phyloP scores from a whole-genome alignment of 2,113 vertebrate species.

The Alexandromys fortis region DNA sequence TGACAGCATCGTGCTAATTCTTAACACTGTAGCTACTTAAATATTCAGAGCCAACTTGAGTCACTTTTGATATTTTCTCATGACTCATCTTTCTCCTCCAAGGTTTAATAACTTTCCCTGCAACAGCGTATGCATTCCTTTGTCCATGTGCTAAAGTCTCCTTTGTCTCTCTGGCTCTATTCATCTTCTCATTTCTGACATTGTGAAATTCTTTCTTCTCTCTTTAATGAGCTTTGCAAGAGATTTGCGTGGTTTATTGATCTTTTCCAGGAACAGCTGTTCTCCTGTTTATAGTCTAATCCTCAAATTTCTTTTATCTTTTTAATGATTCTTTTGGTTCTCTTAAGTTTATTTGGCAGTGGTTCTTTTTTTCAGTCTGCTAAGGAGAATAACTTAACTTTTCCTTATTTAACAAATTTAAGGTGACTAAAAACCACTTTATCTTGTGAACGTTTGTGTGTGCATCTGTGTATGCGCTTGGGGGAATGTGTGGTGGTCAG shows the following conservation, averaged over 20 bases:
- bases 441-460: not conserved
- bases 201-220: conserved; percentile 61
- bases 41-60: conserved; percentile 18
- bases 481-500: not conserved
- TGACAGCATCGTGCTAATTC: not conserved
- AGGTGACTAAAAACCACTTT: not conserved
- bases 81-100: not conserved
- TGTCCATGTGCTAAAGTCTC: conserved; percentile 15
- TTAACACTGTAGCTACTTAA: conserved; percentile 9
- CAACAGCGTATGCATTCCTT: conserved; percentile 8
- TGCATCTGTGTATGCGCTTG: not conserved
- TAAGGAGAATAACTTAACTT: conserved; percentile 49
- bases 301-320: conserved; percentile 73
- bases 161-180: conserved; percentile 48
- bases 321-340: conserved; percentile 63
- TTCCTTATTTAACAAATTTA: conserved; percentile 40
- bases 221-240: conserved; percentile 65
- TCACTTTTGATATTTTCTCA: conserved; percentile 60
- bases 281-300: conserved; percentile 70
- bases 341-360: conserved; percentile 44
- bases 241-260: conserved; percentile 66
- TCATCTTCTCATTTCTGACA: conserved; percentile 52
- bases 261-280: conserved; percentile 70
- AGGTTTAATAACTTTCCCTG: not conserved
- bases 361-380: not conserved